phyloP scores from a whole-genome alignment of 2,113 vertebrate genomes.

The Connochaetes taurinus region DNA sequence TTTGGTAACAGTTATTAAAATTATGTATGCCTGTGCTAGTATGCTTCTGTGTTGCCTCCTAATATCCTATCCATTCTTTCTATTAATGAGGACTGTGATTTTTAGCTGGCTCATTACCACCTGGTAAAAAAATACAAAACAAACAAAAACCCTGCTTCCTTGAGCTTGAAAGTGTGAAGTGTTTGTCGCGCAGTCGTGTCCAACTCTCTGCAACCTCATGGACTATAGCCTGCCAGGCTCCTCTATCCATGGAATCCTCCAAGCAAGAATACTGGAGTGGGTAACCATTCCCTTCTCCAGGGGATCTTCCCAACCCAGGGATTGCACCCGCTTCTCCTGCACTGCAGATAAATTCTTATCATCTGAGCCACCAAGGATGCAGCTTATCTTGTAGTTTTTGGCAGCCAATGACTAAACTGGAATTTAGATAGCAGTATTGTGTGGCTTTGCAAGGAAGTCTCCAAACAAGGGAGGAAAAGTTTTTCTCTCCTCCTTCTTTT shows the following conservation, averaged over 20 bases:
- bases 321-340: rapidly evolving
- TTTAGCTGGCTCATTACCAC: background rate
- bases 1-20: background rate
- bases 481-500: background rate
- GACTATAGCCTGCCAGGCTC: background rate
- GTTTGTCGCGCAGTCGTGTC: rapidly evolving
- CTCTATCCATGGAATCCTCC: background rate
- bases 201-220: background rate
- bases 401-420: background rate
- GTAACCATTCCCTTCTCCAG: background rate
- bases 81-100: background rate
- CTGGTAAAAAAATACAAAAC: background rate
- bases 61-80: background rate
- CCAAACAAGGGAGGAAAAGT: background rate
- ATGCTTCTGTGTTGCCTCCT: background rate
- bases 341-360: background rate
- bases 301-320: background rate
- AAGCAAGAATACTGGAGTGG: background rate
- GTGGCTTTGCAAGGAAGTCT: background rate
- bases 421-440: background rate
- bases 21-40: too few species aligned
- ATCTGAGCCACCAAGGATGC: background rate
- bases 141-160: background rate
- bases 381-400: background rate
- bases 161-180: background rate